Percentiles rank a stretch among this genome's conserved stretches.
These are phyloP conservation scores for Leucozona laternaria DNA, from an alignment of 2,888 invertebrate species.

Conservation along the genomic window DNA sequence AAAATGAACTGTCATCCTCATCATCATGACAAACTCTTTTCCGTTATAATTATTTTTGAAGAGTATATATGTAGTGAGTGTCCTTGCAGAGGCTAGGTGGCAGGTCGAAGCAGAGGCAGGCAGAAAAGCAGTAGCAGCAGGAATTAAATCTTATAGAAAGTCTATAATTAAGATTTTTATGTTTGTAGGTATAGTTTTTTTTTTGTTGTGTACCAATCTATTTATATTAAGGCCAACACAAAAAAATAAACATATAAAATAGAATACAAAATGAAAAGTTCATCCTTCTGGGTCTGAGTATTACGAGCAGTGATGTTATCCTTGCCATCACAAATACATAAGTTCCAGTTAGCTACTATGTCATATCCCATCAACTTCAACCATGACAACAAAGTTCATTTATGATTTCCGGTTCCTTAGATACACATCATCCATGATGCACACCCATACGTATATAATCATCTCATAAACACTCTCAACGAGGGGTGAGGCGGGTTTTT, in stretches of 20 bases:
- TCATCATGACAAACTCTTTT: constrained; percentile 65
- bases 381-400: constrained; percentile 44
- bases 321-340: constrained; percentile 6
- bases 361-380: constrained; percentile 38
- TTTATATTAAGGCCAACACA: neutral
- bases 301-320: constrained; percentile 7
- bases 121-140: constrained; percentile 6
- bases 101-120: neutral
- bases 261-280: constrained; percentile 21
- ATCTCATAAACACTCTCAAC: constrained; percentile 46
- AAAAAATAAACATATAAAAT: neutral
- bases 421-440: constrained; percentile 48
- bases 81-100: constrained; percentile 43
- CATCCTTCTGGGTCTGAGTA: neutral
- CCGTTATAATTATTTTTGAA: constrained; percentile 62
- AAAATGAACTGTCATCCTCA: constrained; percentile 63
- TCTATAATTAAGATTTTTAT: constrained; percentile 56
- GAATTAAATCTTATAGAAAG: constrained; percentile 64
- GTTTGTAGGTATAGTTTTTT: neutral
- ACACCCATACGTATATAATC: constrained; percentile 5
- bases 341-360: constrained; percentile 28
- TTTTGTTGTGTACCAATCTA: neutral
- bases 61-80: constrained; percentile 33
- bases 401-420: constrained; percentile 57
- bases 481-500: neutral